Percentiles rank a stretch among this genome's conserved stretches.
These are phyloP conservation scores for Drosophila sechellia DNA, from an alignment of 1,140 invertebrate genomes.

Conservation along the genomic window DNA sequence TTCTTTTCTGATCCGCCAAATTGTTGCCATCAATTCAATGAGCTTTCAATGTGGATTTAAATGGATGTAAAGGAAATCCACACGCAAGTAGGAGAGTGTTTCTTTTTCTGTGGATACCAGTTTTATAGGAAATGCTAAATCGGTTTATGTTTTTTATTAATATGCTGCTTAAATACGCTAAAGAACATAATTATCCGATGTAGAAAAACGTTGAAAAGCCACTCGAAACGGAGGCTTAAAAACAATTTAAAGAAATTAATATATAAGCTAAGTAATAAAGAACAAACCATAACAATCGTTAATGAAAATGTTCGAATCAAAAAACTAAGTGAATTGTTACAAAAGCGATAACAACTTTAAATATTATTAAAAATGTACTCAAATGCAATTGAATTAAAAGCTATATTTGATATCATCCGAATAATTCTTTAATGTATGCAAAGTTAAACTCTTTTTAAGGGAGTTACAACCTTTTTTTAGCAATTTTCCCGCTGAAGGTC, in stretches of 20 bases:
- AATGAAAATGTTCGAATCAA: no score
- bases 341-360: no score
- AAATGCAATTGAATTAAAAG: no score
- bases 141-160: slow-evolving; percentile 4
- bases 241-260: no score
- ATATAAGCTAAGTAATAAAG: no score
- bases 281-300: no score
- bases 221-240: neutral
- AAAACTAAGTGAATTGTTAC: no score
- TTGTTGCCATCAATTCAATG: slow-evolving; percentile 33
- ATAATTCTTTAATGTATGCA: neutral
- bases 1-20: slow-evolving; percentile 11
- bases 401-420: no score
- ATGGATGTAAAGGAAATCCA: slow-evolving; percentile 1
- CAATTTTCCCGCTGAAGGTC: slow-evolving; percentile 29
- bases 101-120: neutral
- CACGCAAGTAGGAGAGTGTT: neutral
- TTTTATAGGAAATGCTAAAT: slow-evolving; percentile 14
- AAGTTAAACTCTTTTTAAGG: neutral
- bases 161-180: neutral
- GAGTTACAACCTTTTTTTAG: neutral
- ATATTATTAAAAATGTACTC: no score
- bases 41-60: slow-evolving; percentile 38
- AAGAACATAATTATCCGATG: neutral
- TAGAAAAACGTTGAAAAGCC: neutral